Conservation (phyloP, 2,888 invertebrate genomes). For the Azorinus chamasolen region DNA sequence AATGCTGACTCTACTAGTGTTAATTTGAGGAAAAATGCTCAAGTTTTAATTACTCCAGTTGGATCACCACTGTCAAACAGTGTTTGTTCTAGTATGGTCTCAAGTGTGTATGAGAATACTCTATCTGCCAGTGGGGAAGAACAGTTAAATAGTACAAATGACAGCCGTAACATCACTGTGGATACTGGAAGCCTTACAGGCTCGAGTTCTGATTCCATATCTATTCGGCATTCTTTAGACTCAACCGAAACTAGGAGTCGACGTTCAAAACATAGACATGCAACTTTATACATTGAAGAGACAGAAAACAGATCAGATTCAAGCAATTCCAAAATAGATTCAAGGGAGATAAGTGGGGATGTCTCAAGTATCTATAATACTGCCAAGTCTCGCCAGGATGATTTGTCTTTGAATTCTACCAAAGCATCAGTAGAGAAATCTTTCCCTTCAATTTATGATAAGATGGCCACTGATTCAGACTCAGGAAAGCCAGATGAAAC, state of each 20-base stretch:
- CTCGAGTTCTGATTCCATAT: constrained; percentile 33
- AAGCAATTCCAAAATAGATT: background rate
- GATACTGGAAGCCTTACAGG: constrained; percentile 9
- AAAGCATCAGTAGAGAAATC: background rate
- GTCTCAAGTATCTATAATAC: constrained; percentile 35
- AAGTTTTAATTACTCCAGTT: constrained; percentile 62
- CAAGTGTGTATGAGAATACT: constrained; percentile 81
- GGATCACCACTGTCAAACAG: constrained; percentile 79
- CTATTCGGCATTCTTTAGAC: constrained; percentile 4
- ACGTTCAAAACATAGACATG: constrained; percentile 31
- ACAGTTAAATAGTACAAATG: constrained; percentile 11
- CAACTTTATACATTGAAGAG: constrained; percentile 7
- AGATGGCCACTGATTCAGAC: background rate
- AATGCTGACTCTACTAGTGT: background rate
- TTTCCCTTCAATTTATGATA: constrained; percentile 6
- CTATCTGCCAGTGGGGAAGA: constrained; percentile 46
- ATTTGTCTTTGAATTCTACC: constrained; percentile 6
- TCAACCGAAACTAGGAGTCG: background rate
- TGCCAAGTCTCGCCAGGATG: constrained; percentile 16
- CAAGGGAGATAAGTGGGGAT: background rate
- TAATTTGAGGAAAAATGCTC: constrained; percentile 28
- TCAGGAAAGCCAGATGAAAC: background rate
- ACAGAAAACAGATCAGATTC: too few relatives aligned
- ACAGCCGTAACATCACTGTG: constrained; percentile 9
- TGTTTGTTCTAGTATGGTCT: constrained; percentile 82